Percentiles rank a stretch among this genome's conserved stretches.
Conservation (phyloP, 1,140 invertebrate genomes). For the Drosophila nigromelanica region DNA sequence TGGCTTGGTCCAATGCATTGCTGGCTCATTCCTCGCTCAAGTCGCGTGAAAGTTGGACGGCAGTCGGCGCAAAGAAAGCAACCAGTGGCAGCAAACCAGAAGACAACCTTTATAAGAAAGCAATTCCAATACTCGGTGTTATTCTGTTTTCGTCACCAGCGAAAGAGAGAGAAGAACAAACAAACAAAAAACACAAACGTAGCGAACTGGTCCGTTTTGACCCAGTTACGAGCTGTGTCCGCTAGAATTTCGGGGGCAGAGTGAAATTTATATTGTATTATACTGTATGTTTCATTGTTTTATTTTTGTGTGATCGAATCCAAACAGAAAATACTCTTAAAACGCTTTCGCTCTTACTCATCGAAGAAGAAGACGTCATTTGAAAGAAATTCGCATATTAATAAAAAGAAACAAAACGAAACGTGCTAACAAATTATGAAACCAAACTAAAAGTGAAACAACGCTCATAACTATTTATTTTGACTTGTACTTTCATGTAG, state of each 20-base stretch:
- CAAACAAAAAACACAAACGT: constrained; percentile 29
- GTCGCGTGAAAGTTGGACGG: constrained; percentile 82
- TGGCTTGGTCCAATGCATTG: constrained; percentile 69
- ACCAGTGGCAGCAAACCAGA: constrained; percentile 30
- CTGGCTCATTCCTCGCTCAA: constrained; percentile 76
- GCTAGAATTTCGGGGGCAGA: constrained; percentile 61
- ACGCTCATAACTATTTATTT: constrained; percentile 35
- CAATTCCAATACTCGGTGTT: constrained; percentile 23
- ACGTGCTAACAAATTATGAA: constrained; percentile 80
- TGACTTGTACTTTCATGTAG: constrained; percentile 76
- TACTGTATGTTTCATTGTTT: constrained; percentile 21
- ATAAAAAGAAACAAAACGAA: not conserved
- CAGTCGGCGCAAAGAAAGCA: constrained; percentile 65
- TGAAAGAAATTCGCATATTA: constrained; percentile 60
- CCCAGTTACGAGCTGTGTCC: constrained; percentile 50
- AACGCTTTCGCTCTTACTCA: constrained; percentile 63
- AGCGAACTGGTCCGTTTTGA: constrained; percentile 57
- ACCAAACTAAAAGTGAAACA: constrained; percentile 73
- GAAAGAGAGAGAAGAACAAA: constrained; percentile 53
- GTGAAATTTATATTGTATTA: constrained; percentile 38
- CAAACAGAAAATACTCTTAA: constrained; percentile 21
- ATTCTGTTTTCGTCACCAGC: constrained; percentile 55
- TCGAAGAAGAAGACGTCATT: constrained; percentile 16
- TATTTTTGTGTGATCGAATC: constrained; percentile 24
- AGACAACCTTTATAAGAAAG: constrained; percentile 42